A percentile compares a stretch with the other conserved stretches of the same genome.
phyloP scores from a whole-genome alignment of 2,113 vertebrate species.

The Gymnarchus niloticus region DNA sequence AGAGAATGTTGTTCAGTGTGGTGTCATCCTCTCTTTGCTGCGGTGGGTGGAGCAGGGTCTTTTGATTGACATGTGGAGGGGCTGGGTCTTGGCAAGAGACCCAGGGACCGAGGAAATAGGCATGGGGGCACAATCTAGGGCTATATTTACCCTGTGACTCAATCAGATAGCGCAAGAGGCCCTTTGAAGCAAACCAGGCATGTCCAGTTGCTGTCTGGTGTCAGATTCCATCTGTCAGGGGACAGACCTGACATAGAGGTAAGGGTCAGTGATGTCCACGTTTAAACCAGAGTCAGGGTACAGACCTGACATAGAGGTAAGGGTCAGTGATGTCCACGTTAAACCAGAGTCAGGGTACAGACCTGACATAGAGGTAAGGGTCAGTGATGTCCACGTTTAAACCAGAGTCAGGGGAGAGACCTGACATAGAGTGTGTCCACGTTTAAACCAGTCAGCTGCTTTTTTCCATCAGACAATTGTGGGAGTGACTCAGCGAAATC shows the following conservation, averaged over 20 bases:
- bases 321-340: neutral
- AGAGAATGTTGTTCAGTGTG: neutral
- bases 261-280: neutral
- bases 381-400: neutral
- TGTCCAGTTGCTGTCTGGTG: conserved; percentile 64
- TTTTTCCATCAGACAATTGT: neutral
- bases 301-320: neutral
- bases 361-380: neutral
- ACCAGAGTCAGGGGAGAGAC: neutral
- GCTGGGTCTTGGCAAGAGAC: neutral
- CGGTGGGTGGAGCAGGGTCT: neutral
- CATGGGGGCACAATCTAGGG: conserved; percentile 13
- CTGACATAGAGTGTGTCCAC: neutral
- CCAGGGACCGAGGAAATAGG: neutral
- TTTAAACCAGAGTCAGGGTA: neutral
- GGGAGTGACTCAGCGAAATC: neutral
- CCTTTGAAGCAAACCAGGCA: conserved; percentile 56
- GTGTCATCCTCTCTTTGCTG: neutral
- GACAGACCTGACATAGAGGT: neutral
- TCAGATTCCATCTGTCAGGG: conserved; percentile 43
- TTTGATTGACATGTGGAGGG: neutral
- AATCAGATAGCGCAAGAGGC: conserved; percentile 33
- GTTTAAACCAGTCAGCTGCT: neutral
- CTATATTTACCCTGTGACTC: conserved; percentile 47
- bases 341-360: too few species aligned